Base-by-base conservation (phyloP, 2,113 vertebrate genomes). In the Psettodes erumei region DNA sequence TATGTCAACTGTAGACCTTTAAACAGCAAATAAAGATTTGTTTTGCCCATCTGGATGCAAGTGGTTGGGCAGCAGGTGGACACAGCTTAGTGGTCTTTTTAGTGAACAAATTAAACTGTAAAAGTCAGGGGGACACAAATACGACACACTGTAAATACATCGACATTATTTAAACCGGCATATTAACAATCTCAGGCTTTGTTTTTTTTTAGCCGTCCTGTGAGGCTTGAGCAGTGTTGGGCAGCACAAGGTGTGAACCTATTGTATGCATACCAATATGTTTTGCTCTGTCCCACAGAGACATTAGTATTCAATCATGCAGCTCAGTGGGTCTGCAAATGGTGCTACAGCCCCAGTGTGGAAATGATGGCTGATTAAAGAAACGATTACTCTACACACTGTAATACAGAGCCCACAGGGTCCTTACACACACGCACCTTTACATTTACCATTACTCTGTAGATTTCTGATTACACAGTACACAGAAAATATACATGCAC, bases 311-410 rank as follows among this genome's bases (percentile, higher is more conserved):
- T 50, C 71, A 75, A 79, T 87, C 64, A 82, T 76, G 66, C 50
- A 19, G 82, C 79, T 81, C 82, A 84, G 75, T 71, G 66, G 51
- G 23, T 83, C 33, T 63, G 37, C 47, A 62, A 75, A 56, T 23
- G 8, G 15, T 62, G 62, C 54, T 27, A 30, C 55, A 65, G 58
- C 58, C 35, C 54, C 50, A 32, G 43, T 50, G 60, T 82, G 70
- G 60, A 86, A 86, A 78, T 72, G 56, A 86, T 77, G 71, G 71
- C 71, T 74, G 85, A 85, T 90, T 80, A 80, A 83, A 71, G 60
- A 75, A 76, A 60, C 43, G 13, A 86, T 86, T 60, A 87, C 66
- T 79, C n/a, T 74, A 74, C 51, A 82, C 68, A 65, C 80, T 64
- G 37, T 47, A 67, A 43, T 58, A 56, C 42, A 27, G 15, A 47